Conservation (phyloP, 92 coral and sea anemone species). For the Micromussa lordhowensis region DNA sequence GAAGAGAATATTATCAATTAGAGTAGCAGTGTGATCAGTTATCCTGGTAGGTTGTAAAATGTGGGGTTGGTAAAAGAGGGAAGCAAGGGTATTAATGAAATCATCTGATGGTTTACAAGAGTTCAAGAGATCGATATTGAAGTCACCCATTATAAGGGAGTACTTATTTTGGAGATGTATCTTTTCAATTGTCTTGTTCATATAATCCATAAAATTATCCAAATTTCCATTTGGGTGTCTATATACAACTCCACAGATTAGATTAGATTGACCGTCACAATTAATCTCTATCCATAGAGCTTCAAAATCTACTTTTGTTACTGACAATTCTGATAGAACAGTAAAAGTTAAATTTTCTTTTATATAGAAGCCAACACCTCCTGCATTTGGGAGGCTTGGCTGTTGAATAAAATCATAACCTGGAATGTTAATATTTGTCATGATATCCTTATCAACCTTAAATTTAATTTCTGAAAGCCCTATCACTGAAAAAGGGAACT, state of each 20-base stretch:
- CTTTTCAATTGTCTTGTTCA: slow-evolving; percentile 47
- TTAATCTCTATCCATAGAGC: slow-evolving; percentile 15
- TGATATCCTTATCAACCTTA: slow-evolving; percentile 18
- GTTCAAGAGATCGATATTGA: not conserved
- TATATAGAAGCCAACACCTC: too few relatives aligned
- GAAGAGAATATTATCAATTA: slow-evolving; percentile 58
- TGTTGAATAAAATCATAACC: slow-evolving; percentile 14
- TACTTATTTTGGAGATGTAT: slow-evolving; percentile 27
- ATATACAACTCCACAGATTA: slow-evolving; percentile 51
- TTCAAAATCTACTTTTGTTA: slow-evolving; percentile 6
- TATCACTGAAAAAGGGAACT: slow-evolving; percentile 37
- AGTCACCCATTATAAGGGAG: not conserved
- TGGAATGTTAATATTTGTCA: slow-evolving; percentile 18
- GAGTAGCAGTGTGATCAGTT: slow-evolving; percentile 45
- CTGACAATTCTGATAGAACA: slow-evolving; percentile 5
- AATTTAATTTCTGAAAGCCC: slow-evolving; percentile 23
- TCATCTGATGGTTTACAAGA: slow-evolving; percentile 18
- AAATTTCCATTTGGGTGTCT: slow-evolving; percentile 55
- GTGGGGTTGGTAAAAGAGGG: slow-evolving; percentile 48
- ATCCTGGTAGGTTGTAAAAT: too few relatives aligned
- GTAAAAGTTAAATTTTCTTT: slow-evolving; percentile 1
- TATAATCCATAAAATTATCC: slow-evolving; percentile 23
- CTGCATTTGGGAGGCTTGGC: slow-evolving; percentile 31
- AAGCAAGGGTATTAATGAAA: slow-evolving; percentile 41
- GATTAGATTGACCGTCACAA: slow-evolving; percentile 12